Percentiles rank a stretch among this genome's conserved stretches.
phyloP scores from a whole-genome alignment of 1,140 invertebrate genomes.

The Formica selysi region DNA sequence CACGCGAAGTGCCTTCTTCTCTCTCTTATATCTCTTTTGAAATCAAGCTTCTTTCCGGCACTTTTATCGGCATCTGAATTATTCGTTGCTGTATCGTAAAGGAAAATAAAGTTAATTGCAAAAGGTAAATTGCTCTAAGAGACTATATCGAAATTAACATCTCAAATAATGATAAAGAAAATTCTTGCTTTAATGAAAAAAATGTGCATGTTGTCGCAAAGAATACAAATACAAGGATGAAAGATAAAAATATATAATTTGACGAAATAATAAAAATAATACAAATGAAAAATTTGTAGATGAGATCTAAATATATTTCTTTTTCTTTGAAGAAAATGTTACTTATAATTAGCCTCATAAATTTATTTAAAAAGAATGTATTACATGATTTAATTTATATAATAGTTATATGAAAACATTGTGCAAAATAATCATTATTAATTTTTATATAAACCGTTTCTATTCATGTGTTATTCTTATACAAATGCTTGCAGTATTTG shows the following conservation, averaged over 20 bases:
- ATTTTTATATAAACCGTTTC: neutral
- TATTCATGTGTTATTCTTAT: neutral
- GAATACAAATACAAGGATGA: neutral
- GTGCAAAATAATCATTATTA: neutral
- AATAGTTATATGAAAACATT: neutral
- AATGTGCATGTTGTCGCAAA: neutral
- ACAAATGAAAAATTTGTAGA: neutral
- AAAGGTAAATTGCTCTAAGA: neutral
- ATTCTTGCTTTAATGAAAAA: neutral
- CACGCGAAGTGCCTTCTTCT: neutral
- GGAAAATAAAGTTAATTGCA: neutral
- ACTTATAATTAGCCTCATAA: neutral
- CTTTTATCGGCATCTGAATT: slow-evolving; percentile 17
- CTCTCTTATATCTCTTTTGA: slow-evolving; percentile 25
- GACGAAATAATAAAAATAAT: slow-evolving; percentile 1
- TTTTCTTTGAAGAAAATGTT: neutral
- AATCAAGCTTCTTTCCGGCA: neutral
- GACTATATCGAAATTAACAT: slow-evolving; percentile 4
- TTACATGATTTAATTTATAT: neutral
- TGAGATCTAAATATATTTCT: neutral
- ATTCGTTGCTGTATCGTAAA: neutral
- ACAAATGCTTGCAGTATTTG: neutral
- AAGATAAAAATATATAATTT: neutral
- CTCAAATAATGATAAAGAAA: neutral
- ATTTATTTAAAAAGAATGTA: neutral